Conservation (phyloP, 2,113 vertebrate species). For the Macquaria australasica region DNA sequence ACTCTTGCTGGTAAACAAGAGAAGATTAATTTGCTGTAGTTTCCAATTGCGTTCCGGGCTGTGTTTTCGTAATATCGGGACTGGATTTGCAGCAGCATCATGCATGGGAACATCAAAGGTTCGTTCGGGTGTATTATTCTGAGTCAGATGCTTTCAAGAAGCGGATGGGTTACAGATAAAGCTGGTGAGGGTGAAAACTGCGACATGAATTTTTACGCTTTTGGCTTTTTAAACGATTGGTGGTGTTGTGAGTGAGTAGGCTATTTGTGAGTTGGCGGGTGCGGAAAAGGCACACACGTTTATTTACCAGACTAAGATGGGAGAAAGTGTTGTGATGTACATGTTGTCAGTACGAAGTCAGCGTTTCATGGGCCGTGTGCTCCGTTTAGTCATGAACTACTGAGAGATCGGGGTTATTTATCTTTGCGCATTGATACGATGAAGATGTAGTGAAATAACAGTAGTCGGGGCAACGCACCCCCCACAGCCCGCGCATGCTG, state of each 20-base stretch:
- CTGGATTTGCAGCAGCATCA: constrained; percentile 41
- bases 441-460: constrained; percentile 31
- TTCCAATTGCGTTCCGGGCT: constrained; percentile 36
- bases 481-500: background rate
- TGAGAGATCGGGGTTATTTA: background rate
- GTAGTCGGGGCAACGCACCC: background rate
- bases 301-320: background rate
- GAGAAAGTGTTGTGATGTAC: constrained; percentile 33
- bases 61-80: constrained; percentile 1
- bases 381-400: background rate
- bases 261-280: constrained; percentile 46
- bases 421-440: constrained; percentile 38
- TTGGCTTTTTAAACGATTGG: background rate
- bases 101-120: constrained; percentile 49
- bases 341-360: background rate
- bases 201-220: constrained; percentile 22
- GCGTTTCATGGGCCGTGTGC: background rate
- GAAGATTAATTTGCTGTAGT: background rate
- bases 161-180: constrained; percentile 27
- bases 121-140: constrained; percentile 20
- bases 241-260: constrained; percentile 13
- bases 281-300: constrained; percentile 19
- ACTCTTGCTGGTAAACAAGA: background rate
- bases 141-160: constrained; percentile 21
- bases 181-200: constrained; percentile 16